Conservation (phyloP, 1,140 invertebrate species). For the Brachionus rotundiformis region DNA sequence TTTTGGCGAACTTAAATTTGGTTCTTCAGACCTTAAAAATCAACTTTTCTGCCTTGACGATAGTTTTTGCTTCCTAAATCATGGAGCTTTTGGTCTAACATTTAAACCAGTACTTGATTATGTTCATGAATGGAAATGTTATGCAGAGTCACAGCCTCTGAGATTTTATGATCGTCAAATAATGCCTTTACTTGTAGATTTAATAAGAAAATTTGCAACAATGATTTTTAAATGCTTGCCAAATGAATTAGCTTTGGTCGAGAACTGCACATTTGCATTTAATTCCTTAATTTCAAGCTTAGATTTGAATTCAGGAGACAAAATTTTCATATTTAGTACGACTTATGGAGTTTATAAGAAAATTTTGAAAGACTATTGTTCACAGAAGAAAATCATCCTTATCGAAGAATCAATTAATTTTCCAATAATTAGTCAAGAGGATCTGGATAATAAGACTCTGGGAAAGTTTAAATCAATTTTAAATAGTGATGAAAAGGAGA, state of each 20-base stretch:
- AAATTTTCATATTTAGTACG: constrained; percentile 57
- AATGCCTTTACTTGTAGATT: constrained; percentile 58
- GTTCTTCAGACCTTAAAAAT: constrained; percentile 55
- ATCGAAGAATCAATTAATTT: constrained; percentile 56
- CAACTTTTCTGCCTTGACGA: constrained; percentile 57
- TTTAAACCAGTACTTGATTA: constrained; percentile 58
- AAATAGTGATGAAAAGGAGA: constrained; percentile 53
- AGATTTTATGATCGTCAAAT: constrained; percentile 61
- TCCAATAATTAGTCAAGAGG: neutral
- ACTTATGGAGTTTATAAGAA: constrained; percentile 59
- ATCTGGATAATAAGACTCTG: constrained; percentile 48
- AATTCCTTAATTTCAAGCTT: constrained; percentile 59
- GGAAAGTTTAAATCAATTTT: constrained; percentile 54
- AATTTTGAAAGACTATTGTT: constrained; percentile 54
- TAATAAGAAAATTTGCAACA: constrained; percentile 58
- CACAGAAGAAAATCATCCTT: constrained; percentile 56
- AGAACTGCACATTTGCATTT: constrained; percentile 60
- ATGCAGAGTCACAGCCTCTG: constrained; percentile 60
- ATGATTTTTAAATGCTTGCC: constrained; percentile 62
- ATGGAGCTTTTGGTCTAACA: constrained; percentile 62
- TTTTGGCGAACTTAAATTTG: neutral
- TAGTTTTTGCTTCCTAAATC: constrained; percentile 59
- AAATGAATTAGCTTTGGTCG: constrained; percentile 58
- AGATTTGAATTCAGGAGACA: constrained; percentile 56
- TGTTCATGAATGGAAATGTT: constrained; percentile 60